Conservation (phyloP, 2,888 invertebrate species). For the Dicyrtomina minuta region DNA sequence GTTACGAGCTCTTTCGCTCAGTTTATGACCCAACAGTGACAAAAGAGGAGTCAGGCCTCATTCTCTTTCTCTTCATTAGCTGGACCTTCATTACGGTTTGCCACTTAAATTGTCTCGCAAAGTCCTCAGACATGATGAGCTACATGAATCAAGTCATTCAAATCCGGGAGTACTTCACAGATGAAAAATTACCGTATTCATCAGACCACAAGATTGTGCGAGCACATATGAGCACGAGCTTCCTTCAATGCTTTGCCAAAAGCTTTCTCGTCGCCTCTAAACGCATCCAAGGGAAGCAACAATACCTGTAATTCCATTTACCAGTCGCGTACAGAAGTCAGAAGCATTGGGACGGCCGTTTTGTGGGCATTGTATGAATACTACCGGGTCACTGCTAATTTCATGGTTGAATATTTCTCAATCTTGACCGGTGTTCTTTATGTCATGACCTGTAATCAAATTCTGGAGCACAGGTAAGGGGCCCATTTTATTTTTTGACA, state of each 20-base stretch:
- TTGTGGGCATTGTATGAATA: background rate
- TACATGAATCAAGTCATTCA: constrained; percentile 1
- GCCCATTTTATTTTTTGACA: background rate
- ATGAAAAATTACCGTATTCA: background rate
- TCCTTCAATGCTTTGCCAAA: constrained; percentile 4
- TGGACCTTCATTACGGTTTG: background rate
- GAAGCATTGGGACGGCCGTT: background rate
- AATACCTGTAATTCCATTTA: background rate
- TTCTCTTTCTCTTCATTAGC: constrained; percentile 2
- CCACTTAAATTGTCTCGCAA: background rate
- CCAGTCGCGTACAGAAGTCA: background rate
- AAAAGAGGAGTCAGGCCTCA: background rate
- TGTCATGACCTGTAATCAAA: constrained; percentile 1
- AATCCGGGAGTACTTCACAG: background rate
- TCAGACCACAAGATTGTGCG: background rate
- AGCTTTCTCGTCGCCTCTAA: background rate
- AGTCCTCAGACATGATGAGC: background rate
- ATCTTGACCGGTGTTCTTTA: background rate
- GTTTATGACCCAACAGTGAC: background rate
- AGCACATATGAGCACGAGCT: background rate
- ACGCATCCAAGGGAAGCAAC: background rate
- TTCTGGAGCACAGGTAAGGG: background rate
- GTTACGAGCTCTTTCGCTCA: background rate
- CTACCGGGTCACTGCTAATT: constrained; percentile 1
- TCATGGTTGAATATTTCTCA: background rate